Base-by-base conservation (phyloP, 1,140 invertebrate genomes). In the Megalopta genalis region DNA sequence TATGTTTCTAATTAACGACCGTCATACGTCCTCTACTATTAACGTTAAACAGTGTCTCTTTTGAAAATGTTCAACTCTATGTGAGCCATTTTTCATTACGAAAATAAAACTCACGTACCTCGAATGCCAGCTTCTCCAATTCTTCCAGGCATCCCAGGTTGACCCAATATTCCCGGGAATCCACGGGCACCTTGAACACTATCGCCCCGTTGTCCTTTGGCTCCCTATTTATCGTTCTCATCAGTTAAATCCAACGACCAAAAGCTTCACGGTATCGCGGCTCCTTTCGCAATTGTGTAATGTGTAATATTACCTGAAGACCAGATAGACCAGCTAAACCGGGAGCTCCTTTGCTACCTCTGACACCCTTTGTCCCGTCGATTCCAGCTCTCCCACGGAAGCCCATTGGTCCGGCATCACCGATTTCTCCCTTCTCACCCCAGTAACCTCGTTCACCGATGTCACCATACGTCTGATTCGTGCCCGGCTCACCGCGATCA, bases 271-370 rank as follows among this genome's bases (percentile, higher is more conserved):
- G 4, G 0, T 63, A 10, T 23, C 4, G 10, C 0, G 1, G 3
- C n/a, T 27, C 9, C 23, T 3, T 18, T 27, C 7, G 32, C 8
- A n/a, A 32, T 4, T 32, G 4, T n/a, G n/a, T n/a, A 37, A 1
- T 0, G 23, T 21, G 23, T 23, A 64, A 62, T 23, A 27, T 64
- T 78, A 92, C 91, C 81, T 90, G 82, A 74, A 90, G 84, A 27
- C 92, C 92, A 54, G 87, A 63, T 1, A 88, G 64, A 54, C 92
- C 92, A 3, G 77, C 81, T 32, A 86, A 89, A 57, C 92, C 92
- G 25, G 89, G 90, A 3, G 90, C 88, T 69, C 95, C 95, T 80
- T 87, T 93, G 16, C 89, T 85, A 66, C 95, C 95, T 81, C 90
- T 94, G 1, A 87, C 5, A 63, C 95, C 95, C 71, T 90, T 91